Conservation (phyloP, 2,888 invertebrate species). For the Pogonocherus hispidulus region DNA sequence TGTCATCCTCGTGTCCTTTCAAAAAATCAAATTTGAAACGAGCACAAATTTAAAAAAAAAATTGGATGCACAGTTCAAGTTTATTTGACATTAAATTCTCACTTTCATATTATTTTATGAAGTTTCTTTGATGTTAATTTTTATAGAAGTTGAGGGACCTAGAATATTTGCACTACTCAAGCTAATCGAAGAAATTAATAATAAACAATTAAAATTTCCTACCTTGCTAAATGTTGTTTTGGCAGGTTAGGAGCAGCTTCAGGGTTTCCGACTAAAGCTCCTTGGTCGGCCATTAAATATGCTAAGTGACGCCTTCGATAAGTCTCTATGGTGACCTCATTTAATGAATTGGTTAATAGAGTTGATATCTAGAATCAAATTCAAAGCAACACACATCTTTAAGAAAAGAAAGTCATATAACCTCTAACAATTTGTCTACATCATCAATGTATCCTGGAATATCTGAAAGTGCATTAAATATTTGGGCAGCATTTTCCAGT, state of each 20-base stretch:
- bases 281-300: constrained; percentile 97
- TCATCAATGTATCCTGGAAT: constrained; percentile 95
- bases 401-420: constrained; percentile 57
- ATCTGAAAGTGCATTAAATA: constrained; percentile 96
- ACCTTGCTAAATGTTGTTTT: constrained; percentile 89
- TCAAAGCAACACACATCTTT: background rate
- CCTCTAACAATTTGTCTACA: constrained; percentile 88
- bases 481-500: constrained; percentile 96
- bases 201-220: constrained; percentile 32
- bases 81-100: too few species aligned
- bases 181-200: too few species aligned
- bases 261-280: constrained; percentile 91
- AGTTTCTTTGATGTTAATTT: too few species aligned
- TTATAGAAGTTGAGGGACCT: too few species aligned
- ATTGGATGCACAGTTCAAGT: too few species aligned
- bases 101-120: too few species aligned
- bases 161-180: too few species aligned
- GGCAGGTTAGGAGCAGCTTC: constrained; percentile 91
- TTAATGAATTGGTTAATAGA: constrained; percentile 85
- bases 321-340: constrained; percentile 88
- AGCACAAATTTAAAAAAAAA: too few species aligned
- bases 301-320: constrained; percentile 93
- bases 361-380: constrained; percentile 72
- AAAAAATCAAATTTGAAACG: too few species aligned
- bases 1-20: too few species aligned